phyloP scores from a whole-genome alignment of 2,888 invertebrate species.

The Melinopterus prodromus region DNA sequence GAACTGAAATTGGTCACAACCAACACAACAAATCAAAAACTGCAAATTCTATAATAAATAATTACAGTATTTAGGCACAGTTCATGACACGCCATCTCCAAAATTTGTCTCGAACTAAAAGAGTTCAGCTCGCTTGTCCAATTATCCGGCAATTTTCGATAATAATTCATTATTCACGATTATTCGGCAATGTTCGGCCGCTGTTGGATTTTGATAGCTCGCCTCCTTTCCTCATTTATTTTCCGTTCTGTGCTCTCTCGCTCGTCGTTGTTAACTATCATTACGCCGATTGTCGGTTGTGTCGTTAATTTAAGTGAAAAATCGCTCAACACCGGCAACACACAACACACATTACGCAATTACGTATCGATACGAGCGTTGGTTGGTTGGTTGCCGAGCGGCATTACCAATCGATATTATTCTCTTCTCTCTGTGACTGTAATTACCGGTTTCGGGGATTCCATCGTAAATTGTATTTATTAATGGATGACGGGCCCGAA shows the following conservation, averaged over 20 bases:
- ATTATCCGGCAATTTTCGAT: slow-evolving; percentile 30
- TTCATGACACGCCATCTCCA: not conserved
- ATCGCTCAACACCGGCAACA: not conserved
- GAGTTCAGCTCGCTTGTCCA: slow-evolving; percentile 8
- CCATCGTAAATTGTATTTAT: not conserved
- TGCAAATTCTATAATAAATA: not conserved
- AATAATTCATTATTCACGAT: slow-evolving; percentile 29
- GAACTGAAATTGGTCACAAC: too few relatives aligned
- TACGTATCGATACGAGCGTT: not conserved
- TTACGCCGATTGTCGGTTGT: not conserved
- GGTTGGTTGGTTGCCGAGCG: not conserved
- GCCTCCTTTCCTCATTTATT: too few relatives aligned
- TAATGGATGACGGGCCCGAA: not conserved
- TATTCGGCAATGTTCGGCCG: slow-evolving; percentile 25
- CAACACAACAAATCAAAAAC: not conserved
- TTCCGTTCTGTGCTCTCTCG: not conserved
- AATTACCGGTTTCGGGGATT: not conserved
- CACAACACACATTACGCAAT: not conserved
- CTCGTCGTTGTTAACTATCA: not conserved
- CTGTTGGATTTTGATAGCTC: not conserved
- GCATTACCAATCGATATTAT: not conserved
- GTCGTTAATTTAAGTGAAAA: not conserved
- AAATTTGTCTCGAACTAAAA: not conserved
- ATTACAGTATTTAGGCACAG: not conserved
- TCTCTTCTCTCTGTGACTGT: not conserved